Evolutionary conservation across 2,113 vertebrate species (phyloP).

Genomic region (Corvus moneduloides): DNA sequence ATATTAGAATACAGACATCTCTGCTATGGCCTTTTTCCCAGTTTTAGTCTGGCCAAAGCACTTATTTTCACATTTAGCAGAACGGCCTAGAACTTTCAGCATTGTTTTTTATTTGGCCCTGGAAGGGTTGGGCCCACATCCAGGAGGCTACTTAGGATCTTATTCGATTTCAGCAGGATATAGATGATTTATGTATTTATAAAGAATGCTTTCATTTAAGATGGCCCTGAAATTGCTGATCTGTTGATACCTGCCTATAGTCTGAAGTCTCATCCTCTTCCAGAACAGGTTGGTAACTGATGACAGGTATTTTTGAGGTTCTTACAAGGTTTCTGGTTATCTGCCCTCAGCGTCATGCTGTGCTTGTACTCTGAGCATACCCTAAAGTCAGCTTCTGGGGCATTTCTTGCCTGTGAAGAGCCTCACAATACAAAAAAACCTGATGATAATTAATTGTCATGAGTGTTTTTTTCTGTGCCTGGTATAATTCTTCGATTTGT

Average conservation of each 20-base stretch:
- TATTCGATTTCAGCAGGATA: neutral
- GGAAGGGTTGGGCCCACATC: neutral
- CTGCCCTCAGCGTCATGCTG: neutral
- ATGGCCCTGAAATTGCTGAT: neutral
- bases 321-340: neutral
- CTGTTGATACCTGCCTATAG: neutral
- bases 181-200: neutral
- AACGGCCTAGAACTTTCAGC: neutral
- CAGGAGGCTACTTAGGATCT: conserved; percentile 5
- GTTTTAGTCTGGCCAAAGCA: neutral
- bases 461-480: neutral
- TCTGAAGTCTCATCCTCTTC: neutral
- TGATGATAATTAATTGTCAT: neutral
- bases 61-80: conserved; percentile 24
- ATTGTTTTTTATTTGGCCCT: neutral
- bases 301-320: neutral
- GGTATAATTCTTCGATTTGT: neutral
- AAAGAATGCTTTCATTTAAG: neutral
- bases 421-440: fast-evolving
- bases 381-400: neutral
- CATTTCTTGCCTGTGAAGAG: neutral
- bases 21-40: neutral
- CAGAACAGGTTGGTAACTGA: neutral
- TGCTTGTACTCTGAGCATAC: too few species aligned
- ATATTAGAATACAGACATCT: neutral